Base-by-base conservation (phyloP, 2,888 invertebrate genomes). In the Phrixothrix hirtus region DNA sequence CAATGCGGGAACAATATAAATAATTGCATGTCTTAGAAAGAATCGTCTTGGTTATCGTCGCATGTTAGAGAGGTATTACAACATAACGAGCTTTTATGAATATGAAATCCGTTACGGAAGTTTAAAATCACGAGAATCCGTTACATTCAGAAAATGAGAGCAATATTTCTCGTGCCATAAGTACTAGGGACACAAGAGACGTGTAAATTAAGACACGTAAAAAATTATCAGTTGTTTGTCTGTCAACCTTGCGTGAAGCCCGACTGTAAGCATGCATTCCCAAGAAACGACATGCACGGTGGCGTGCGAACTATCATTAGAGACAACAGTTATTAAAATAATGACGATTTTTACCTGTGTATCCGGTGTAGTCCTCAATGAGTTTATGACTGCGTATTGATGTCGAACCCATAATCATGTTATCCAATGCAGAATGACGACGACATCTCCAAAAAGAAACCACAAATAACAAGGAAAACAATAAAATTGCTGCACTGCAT, bases 361-460 rank as follows among this genome's bases (percentile, higher is more conserved):
- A 69, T 55, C 70, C 67, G 39, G 70, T 66, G 57, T 81, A 82
- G 66, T 84, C 84, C 64, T 84, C 84, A 17, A 83, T 81, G 42
- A 84, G 72, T 67, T 84, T 84, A 60, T 82, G 77, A 66, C 83
- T 82, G 60, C 83, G 77, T 36, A 83, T 79, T 53, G 81, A 80
- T 25, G 83, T 80, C 12, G 82, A 80, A 57, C 83, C 83, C 31
- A 81, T 81, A 64, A 83, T 82, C 46, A 83, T 82, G 66, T 83
- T 83, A 39, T 73, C 71, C 16, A 73, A 55, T 15, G 65, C 68
- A 62, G 80, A 78, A 44, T 81, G 81, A 27, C 80, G 79, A 66
- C 81, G 77, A 71, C 81, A 81, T 69, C 81, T 79, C 80, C 81
- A 83, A 37, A 81, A 72, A 21, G 79, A 71, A 14, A 82, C 76